Evolutionary conservation across 2,797 vertebrate genomes (phyloP).

Genomic region (Heliangelus exortis): DNA sequence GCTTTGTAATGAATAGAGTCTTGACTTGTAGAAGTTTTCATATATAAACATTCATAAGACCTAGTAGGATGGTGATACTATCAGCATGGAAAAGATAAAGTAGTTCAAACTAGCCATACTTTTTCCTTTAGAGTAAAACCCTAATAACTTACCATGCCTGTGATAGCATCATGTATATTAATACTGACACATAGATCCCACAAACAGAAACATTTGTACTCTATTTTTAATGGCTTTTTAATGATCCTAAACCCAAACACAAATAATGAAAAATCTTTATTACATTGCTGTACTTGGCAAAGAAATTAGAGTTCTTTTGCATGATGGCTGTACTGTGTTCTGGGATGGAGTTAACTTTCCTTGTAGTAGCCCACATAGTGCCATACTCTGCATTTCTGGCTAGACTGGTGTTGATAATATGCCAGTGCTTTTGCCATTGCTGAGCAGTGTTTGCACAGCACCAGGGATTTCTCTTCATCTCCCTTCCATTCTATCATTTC

Average conservation of each 20-base stretch:
- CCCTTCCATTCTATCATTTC: not conserved
- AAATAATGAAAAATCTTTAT: slow-evolving; percentile 37
- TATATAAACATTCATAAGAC: not conserved
- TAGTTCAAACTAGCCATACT: not conserved
- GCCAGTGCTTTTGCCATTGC: not conserved
- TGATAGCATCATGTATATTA: not conserved
- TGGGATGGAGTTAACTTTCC: not conserved
- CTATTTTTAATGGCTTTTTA: slow-evolving; percentile 42
- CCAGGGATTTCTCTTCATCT: not conserved
- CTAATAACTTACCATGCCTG: not conserved
- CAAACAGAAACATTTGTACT: slow-evolving; percentile 34
- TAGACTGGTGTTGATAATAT: not conserved
- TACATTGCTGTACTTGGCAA: not conserved
- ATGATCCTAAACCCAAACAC: slow-evolving; percentile 5
- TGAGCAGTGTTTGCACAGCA: not conserved
- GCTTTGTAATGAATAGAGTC: not conserved
- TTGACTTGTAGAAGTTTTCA: not conserved
- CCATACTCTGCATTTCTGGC: not conserved
- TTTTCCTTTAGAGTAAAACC: slow-evolving; percentile 18
- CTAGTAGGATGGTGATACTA: not conserved
- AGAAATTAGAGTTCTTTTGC: not conserved
- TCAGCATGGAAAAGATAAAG: not conserved
- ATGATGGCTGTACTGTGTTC: not conserved
- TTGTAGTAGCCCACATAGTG: not conserved
- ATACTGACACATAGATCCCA: not conserved